Conservation (phyloP, 2,888 invertebrate genomes). For the Drosophila dives region DNA sequence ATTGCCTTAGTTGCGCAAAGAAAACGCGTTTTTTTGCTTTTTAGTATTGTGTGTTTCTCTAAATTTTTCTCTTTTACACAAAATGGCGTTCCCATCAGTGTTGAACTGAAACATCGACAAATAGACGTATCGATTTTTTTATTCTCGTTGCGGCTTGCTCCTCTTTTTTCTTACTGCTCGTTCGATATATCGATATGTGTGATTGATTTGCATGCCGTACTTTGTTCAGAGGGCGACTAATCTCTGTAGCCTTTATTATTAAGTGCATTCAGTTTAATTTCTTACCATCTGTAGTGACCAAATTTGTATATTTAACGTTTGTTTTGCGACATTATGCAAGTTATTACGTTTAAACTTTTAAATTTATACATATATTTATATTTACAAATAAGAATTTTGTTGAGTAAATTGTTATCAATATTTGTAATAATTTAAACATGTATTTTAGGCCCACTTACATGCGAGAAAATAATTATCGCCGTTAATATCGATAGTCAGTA, state of each 20-base stretch:
- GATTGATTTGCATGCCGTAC: not conserved
- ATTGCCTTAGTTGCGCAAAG: conserved; percentile 10
- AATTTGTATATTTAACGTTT: not conserved
- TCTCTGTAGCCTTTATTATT: not conserved
- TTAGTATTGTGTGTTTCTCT: conserved; percentile 35
- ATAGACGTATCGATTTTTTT: conserved; percentile 3
- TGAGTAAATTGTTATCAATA: not conserved
- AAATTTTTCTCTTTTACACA: conserved; percentile 64
- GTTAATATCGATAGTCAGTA: not conserved
- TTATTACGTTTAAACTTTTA: not conserved
- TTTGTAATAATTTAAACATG: not conserved
- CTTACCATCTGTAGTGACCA: not conserved
- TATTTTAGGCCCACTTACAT: not conserved
- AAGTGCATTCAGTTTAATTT: not conserved
- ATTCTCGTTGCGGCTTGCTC: not conserved
- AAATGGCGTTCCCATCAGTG: conserved; percentile 60
- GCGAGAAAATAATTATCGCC: not conserved
- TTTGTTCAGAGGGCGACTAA: not conserved
- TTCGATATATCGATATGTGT: conserved; percentile 15
- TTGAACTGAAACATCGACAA: conserved; percentile 18
- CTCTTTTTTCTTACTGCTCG: not conserved
- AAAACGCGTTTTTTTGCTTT: conserved; percentile 12
- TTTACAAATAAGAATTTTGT: not conserved
- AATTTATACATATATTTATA: not conserved
- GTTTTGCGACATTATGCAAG: not conserved